Evolutionary conservation across 2,888 invertebrate genomes (phyloP), one percentile per base, ranked within the genome.

Genomic region (Spatulosminthurus flaviceps): DNA sequence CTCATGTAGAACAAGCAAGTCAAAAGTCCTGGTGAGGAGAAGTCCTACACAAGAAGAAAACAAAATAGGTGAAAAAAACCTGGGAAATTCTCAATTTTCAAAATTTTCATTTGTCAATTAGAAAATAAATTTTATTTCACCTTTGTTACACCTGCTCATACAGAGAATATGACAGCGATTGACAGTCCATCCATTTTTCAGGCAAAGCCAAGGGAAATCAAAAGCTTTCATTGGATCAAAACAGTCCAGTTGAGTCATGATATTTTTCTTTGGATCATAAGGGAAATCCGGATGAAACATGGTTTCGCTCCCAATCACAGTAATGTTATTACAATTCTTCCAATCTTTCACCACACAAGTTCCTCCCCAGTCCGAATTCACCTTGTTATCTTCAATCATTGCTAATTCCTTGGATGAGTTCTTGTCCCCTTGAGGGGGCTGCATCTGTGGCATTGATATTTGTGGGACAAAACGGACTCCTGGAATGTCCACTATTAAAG

Each of bases 181-280:
- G 4, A 83, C 84, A 13, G 82, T 83, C 82, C 83, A 84, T 5
- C 82, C 83, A 76, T 83, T 84, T 21, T 66, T 74, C 22, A 84
- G 75, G 60, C 84, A 84, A 13, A 83, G 64, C 78, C 78, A 79
- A 26, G 78, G 78, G 42, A 79, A 79, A 67, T 79, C 61, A 19
- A 66, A 67, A 11, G 73, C 67, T 73, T 79, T 66, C 78, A 73
- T 72, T 0, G 71, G n/a, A 22, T 78, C 72, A 64, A 78, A 73
- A 24, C 78, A 79, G 29, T 79, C 73, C 66, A 79, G 24, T 41
- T 66, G 73, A 1, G 66, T 73, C 29, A 13, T 22, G 4, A 24
- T 24, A 66, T 73, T 73, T 21, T 74, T 79, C 29, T 79, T 79
- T 26, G 22, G 26, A 13, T 78, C 78, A 22, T 29, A 21, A 19